A percentile compares a stretch with the other conserved stretches of the same genome.
phyloP scores from a whole-genome alignment of 2,888 invertebrate species.

The Macaria notata region DNA sequence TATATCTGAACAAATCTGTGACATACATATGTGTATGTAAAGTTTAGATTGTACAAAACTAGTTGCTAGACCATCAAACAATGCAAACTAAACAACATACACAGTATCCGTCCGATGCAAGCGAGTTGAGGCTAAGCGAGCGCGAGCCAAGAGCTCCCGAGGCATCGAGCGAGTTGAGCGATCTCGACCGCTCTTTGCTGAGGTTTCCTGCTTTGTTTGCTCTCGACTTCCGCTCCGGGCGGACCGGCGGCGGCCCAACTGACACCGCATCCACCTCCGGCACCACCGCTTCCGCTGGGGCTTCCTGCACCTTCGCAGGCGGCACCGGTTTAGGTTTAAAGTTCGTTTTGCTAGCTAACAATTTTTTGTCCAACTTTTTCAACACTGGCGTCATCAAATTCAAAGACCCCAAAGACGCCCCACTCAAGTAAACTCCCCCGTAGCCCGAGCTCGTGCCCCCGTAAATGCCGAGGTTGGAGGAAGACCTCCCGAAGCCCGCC shows the following conservation, averaged over 20 bases:
- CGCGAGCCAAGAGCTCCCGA: slow-evolving; percentile 68
- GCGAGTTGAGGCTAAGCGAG: slow-evolving; percentile 85
- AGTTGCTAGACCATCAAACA: too few relatives aligned
- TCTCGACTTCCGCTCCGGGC: slow-evolving; percentile 66
- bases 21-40: too few relatives aligned
- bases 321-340: slow-evolving; percentile 73
- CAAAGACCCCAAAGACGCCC: slow-evolving; percentile 80
- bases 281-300: slow-evolving; percentile 36
- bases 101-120: slow-evolving; percentile 92
- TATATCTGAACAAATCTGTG: too few relatives aligned
- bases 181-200: slow-evolving; percentile 71
- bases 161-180: slow-evolving; percentile 64
- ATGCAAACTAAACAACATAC: slow-evolving; percentile 79
- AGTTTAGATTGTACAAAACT: too few relatives aligned
- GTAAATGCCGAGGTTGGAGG: slow-evolving; percentile 76
- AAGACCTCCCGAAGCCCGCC: slow-evolving; percentile 64
- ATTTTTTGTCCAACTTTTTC: slow-evolving; percentile 74
- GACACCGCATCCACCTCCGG: slow-evolving; percentile 28
- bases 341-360: slow-evolving; percentile 76
- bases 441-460: slow-evolving; percentile 86
- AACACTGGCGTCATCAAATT: slow-evolving; percentile 82
- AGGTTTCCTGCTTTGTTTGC: slow-evolving; percentile 49
- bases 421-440: slow-evolving; percentile 85
- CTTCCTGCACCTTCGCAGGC: slow-evolving; percentile 55
- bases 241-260: slow-evolving; percentile 50